phyloP scores from a whole-genome alignment of 1,140 invertebrate species.

The Coptotermes formosanus region DNA sequence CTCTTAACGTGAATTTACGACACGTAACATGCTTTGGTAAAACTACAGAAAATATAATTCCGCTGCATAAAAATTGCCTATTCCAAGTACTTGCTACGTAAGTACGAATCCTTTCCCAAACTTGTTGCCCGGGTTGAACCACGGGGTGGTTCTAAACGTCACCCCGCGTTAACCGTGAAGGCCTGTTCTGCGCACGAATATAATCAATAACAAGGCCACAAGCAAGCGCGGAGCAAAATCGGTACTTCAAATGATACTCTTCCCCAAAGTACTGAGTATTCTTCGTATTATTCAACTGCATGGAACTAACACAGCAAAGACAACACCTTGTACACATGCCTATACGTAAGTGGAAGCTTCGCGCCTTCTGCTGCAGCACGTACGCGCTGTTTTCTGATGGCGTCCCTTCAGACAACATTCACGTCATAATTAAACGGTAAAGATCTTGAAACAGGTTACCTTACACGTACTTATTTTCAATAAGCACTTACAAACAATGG shows the following conservation, averaged over 20 bases:
- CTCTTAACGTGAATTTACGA: too few species aligned
- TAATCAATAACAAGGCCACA: constrained; percentile 19
- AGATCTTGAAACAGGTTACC: neutral
- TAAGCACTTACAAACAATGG: neutral
- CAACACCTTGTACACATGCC: neutral
- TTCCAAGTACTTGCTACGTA: too few species aligned
- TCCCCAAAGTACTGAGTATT: neutral
- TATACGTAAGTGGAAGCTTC: neutral
- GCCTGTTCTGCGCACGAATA: constrained; percentile 15
- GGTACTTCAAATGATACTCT: neutral
- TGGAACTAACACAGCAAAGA: neutral
- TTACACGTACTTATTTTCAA: neutral
- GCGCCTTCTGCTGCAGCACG: neutral
- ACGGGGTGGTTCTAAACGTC: constrained; percentile 12
- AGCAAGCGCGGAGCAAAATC: neutral
- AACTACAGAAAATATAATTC: too few species aligned
- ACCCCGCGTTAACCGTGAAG: neutral
- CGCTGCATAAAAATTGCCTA: too few species aligned
- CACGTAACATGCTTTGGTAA: too few species aligned
- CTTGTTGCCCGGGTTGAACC: neutral
- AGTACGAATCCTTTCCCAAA: neutral
- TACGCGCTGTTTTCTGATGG: neutral
- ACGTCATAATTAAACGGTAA: neutral
- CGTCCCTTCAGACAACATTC: neutral
- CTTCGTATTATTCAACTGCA: neutral